Conservation (phyloP, 2,888 invertebrate genomes). For the Piscicola geometra region DNA sequence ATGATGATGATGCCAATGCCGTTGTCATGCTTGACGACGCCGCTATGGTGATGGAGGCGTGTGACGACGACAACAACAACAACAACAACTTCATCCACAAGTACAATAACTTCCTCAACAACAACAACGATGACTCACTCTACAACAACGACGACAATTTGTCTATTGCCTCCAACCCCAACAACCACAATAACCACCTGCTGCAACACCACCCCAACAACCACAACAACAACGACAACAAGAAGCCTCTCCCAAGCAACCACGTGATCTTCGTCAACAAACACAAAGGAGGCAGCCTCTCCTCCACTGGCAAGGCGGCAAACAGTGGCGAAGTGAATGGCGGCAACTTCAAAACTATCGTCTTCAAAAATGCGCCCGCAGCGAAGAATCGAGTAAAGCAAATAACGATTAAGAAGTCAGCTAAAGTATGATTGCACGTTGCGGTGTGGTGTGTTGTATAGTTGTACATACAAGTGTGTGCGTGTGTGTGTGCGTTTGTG, state of each 20-base stretch:
- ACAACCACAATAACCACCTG: not conserved
- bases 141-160: too few relatives aligned
- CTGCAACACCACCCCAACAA: not conserved
- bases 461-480: too few relatives aligned
- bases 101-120: conserved; percentile 7
- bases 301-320: too few relatives aligned
- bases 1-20: not conserved
- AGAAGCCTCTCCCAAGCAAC: not conserved
- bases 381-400: not conserved
- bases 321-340: not conserved
- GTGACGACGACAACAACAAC: not conserved
- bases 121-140: not conserved
- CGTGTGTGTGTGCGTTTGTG: too few relatives aligned
- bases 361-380: not conserved
- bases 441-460: too few relatives aligned
- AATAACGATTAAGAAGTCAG: too few relatives aligned
- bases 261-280: too few relatives aligned
- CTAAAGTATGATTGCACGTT: too few relatives aligned
- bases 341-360: conserved; percentile 1
- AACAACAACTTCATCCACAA: not conserved
- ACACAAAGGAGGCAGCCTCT: too few relatives aligned
- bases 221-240: not conserved
- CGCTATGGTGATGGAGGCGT: not conserved
- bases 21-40: not conserved
- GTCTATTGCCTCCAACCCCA: too few relatives aligned